These are phyloP conservation scores for Mellilla xanthometata DNA, from an alignment of 2,888 invertebrate genomes.

Conservation along the genomic window DNA sequence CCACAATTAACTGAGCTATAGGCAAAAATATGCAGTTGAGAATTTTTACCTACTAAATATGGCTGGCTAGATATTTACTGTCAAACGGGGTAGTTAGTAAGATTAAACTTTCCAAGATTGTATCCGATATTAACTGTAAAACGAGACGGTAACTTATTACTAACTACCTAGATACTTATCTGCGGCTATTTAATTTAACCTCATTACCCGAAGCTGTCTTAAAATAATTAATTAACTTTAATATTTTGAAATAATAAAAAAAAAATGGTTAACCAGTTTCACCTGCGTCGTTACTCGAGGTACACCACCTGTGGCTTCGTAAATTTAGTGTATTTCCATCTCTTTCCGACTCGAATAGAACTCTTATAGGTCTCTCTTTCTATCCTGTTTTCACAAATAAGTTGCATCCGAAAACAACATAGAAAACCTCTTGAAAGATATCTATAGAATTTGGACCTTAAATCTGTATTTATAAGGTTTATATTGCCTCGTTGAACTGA, in stretches of 20 bases:
- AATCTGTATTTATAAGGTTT: conserved; percentile 29
- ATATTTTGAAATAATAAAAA: conserved; percentile 23
- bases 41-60: too few species aligned
- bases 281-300: conserved; percentile 67
- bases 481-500: too few species aligned
- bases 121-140: background rate
- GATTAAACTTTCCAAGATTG: background rate
- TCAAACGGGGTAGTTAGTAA: background rate
- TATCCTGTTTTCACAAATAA: conserved; percentile 80
- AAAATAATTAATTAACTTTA: conserved; percentile 2
- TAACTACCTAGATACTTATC: background rate
- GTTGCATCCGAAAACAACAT: conserved; percentile 81
- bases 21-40: too few species aligned
- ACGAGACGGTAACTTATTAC: background rate
- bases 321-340: conserved; percentile 75
- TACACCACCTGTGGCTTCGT: conserved; percentile 81
- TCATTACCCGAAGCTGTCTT: background rate
- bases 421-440: conserved; percentile 56
- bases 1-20: too few species aligned
- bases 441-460: conserved; percentile 43
- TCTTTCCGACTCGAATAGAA: conserved; percentile 41
- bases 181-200: background rate
- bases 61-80: too few species aligned
- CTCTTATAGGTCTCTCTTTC: conserved; percentile 50
- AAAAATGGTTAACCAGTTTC: conserved; percentile 37